phyloP scores from a whole-genome alignment of 2,888 invertebrate genomes.

The Drosophila sordidula region DNA sequence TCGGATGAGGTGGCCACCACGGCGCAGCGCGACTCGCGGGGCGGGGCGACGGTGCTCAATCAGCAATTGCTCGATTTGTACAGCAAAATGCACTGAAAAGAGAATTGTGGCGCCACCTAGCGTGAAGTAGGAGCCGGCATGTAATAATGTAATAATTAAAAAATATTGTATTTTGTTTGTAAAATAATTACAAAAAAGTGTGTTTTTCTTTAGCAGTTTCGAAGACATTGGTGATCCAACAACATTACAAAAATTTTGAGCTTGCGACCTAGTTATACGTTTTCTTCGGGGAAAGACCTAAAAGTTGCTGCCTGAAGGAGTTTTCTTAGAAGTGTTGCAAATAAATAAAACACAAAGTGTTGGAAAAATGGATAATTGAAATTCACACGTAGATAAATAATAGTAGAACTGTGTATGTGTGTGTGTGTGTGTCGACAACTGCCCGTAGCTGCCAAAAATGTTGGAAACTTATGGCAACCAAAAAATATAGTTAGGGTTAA shows the following conservation, averaged over 20 bases:
- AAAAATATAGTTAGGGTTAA: conserved; percentile 42
- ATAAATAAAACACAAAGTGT: conserved; percentile 7
- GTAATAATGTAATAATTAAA: conserved; percentile 60
- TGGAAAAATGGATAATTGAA: conserved; percentile 12
- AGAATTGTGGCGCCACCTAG: conserved; percentile 8
- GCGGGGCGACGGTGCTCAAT: conserved; percentile 47
- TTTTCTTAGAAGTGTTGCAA: conserved; percentile 1
- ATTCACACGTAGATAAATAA: conserved; percentile 25
- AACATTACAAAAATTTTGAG: conserved; percentile 67
- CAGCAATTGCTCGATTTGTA: conserved; percentile 78
- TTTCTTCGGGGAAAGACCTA: not conserved
- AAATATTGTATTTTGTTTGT: conserved; percentile 79
- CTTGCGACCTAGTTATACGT: conserved; percentile 53
- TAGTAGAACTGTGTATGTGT: conserved; percentile 8
- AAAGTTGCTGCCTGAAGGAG: conserved; percentile 14
- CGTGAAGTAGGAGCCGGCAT: conserved; percentile 1
- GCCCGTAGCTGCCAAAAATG: conserved; percentile 42
- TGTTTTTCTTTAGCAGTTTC: conserved; percentile 47
- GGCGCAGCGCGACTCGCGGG: conserved; percentile 7
- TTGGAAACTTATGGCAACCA: conserved; percentile 59
- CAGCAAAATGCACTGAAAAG: conserved; percentile 70
- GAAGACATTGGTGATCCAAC: conserved; percentile 72
- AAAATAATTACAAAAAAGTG: conserved; percentile 73
- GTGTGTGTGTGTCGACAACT: conserved; percentile 30
- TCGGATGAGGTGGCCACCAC: conserved; percentile 5